Evolutionary conservation across 2,888 invertebrate genomes (phyloP).

Genomic region (Melinaea menophilus): DNA sequence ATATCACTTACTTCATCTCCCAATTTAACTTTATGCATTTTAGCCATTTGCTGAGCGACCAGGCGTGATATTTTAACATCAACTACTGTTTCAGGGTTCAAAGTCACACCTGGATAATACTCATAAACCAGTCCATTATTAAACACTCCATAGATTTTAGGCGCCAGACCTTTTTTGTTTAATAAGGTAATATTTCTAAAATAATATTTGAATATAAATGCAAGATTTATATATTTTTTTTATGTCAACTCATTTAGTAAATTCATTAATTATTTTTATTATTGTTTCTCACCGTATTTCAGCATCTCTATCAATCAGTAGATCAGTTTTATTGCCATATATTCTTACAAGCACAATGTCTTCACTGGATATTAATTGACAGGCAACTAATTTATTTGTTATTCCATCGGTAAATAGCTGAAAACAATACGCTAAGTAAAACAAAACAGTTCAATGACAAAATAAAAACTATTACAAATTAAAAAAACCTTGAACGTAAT

Average conservation of each 20-base stretch:
- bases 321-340: conserved; percentile 95
- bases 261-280: not conserved
- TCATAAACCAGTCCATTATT: conserved; percentile 96
- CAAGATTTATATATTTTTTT: not conserved
- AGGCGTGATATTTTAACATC: conserved; percentile 82
- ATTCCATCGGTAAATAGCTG: conserved; percentile 96
- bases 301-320: conserved; percentile 91
- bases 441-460: too few relatives aligned
- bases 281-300: conserved; percentile 81
- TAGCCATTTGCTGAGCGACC: conserved; percentile 90
- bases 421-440: conserved; percentile 25
- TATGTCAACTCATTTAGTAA: not conserved
- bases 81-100: conserved; percentile 81
- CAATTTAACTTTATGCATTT: conserved; percentile 83
- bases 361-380: conserved; percentile 66
- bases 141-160: conserved; percentile 93
- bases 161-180: conserved; percentile 86
- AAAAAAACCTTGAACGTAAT: conserved; percentile 83
- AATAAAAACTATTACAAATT: too few relatives aligned
- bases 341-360: conserved; percentile 89
- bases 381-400: conserved; percentile 93
- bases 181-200: conserved; percentile 66
- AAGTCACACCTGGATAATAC: conserved; percentile 88
- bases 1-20: conserved; percentile 53
- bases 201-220: conserved; percentile 13